phyloP scores from a whole-genome alignment of 2,113 vertebrate species.

The Colius striatus region DNA sequence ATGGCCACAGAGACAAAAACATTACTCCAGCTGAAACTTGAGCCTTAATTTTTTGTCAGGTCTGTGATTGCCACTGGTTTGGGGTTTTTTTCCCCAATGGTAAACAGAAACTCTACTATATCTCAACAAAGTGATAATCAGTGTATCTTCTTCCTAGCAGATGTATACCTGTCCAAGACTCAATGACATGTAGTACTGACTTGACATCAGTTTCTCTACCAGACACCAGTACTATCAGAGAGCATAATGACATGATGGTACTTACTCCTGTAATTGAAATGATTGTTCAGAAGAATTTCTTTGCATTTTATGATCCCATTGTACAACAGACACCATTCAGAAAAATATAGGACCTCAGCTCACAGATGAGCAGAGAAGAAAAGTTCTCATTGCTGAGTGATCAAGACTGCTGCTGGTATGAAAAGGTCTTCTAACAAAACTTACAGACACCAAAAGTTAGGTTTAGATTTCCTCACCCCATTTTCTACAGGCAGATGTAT shows the following conservation, averaged over 20 bases:
- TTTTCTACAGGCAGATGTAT: background rate
- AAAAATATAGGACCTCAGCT: background rate
- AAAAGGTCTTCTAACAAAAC: background rate
- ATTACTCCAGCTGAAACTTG: background rate
- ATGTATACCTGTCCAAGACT: background rate
- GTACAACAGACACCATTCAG: background rate
- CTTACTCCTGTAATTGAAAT: background rate
- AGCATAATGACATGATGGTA: background rate
- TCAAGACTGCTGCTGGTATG: background rate
- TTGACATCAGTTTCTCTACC: background rate
- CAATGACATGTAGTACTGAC: background rate
- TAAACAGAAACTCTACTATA: background rate
- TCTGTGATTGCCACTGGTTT: background rate
- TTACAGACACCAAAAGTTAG: background rate
- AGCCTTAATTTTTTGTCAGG: background rate
- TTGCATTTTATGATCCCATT: background rate
- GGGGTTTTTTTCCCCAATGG: rapidly evolving
- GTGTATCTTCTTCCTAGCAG: background rate
- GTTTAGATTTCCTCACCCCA: background rate
- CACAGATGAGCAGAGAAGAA: background rate
- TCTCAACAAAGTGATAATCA: background rate
- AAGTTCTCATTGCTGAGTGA: background rate
- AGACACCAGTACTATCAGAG: background rate
- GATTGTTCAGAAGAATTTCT: background rate
- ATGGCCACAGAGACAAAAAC: background rate